These are phyloP conservation scores for Rotaria sp. DNA, from an alignment of 2,888 invertebrate species.

Conservation along the genomic window DNA sequence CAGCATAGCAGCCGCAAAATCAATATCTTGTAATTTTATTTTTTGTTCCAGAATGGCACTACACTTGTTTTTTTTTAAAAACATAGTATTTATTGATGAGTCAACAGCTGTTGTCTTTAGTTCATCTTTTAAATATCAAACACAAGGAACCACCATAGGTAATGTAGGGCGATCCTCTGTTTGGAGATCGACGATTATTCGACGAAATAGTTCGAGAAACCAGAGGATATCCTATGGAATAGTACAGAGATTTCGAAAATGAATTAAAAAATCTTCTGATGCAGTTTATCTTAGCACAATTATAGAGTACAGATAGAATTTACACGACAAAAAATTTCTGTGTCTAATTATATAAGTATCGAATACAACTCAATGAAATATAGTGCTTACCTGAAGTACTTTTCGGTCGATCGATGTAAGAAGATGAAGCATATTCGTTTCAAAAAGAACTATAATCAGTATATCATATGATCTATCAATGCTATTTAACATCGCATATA, in stretches of 20 bases:
- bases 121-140: not conserved
- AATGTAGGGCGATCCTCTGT: not conserved
- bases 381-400: not conserved
- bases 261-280: too few species aligned
- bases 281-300: too few species aligned
- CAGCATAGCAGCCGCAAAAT: not conserved
- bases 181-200: not conserved
- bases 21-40: not conserved
- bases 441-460: not conserved
- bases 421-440: not conserved
- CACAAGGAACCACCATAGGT: not conserved
- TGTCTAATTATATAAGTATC: too few species aligned
- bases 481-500: not conserved
- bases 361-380: not conserved
- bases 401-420: not conserved
- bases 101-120: too few species aligned
- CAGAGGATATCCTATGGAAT: too few species aligned
- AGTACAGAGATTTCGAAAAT: too few species aligned
- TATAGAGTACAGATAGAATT: too few species aligned
- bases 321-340: too few species aligned
- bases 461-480: not conserved
- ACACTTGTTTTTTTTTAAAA: not conserved
- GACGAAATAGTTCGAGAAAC: not conserved
- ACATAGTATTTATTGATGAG: too few species aligned
- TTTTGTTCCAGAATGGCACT: not conserved